These are phyloP conservation scores for Rhingia campestris DNA, from an alignment of 2,888 invertebrate genomes.

Conservation along the genomic window DNA sequence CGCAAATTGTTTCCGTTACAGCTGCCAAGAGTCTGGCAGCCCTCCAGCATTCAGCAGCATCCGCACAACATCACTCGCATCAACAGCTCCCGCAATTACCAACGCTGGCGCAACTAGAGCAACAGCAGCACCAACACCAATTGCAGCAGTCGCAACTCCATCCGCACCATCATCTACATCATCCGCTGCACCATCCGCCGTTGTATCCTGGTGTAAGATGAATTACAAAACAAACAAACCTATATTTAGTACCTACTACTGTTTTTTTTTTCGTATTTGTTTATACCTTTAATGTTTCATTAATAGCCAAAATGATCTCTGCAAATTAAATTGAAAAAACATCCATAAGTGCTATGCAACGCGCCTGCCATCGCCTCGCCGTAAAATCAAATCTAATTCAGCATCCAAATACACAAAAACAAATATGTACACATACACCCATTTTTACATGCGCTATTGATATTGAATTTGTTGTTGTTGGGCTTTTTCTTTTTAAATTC, in stretches of 20 bases:
- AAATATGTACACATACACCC: background rate
- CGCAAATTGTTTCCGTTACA: conserved; percentile 96
- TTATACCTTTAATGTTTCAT: conserved; percentile 61
- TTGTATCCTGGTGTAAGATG: conserved; percentile 82
- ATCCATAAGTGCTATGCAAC: conserved; percentile 56
- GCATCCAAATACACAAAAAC: conserved; percentile 36
- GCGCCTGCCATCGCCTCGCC: conserved; percentile 45
- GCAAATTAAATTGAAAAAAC: conserved; percentile 15
- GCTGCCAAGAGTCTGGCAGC: conserved; percentile 83
- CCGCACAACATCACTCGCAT: conserved; percentile 67
- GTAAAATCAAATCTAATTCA: conserved; percentile 35
- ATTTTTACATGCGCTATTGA: conserved; percentile 21
- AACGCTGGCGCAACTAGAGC: conserved; percentile 74
- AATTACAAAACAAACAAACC: conserved; percentile 33
- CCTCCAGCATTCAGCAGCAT: conserved; percentile 63
- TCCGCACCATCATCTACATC: conserved; percentile 74
- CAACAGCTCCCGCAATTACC: conserved; percentile 66
- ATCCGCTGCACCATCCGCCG: conserved; percentile 79
- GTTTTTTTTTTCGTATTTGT: conserved; percentile 28
- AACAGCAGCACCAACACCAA: conserved; percentile 75
- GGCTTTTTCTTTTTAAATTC: conserved; percentile 21
- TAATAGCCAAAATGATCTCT: conserved; percentile 46
- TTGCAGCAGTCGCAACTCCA: conserved; percentile 75
- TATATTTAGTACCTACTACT: conserved; percentile 18
- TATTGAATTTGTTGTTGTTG: conserved; percentile 58